Evolutionary conservation across 1,140 invertebrate genomes (phyloP), one percentile per base, ranked within the genome.

Genomic region (Galendromus occidentalis): DNA sequence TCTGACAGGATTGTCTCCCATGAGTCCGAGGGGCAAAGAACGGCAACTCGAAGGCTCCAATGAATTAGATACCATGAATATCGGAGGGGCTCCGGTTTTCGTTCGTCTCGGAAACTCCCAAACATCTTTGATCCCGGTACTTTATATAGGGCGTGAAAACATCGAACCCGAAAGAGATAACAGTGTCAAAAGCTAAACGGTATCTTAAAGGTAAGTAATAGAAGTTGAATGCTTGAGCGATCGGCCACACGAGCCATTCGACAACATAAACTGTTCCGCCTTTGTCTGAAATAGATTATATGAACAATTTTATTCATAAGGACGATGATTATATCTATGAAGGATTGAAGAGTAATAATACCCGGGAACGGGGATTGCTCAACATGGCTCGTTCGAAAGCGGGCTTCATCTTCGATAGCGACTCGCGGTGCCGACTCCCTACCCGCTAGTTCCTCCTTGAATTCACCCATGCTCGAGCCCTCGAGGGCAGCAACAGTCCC

Each of bases 121-220:
- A 6, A 39, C 14, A 2, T 2, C 51, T 17, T 33, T 59, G 51
- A 33, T 59, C 51, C 12, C 51, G 51, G 65, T 89, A 82, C 75
- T 87, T 90, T n/a, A 94, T 84, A 75, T 88, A 83, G 28, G 89
- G 91, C n/a, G 87, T 90, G 73, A 91, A 93, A 45, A 88, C 76
- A 75, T 95, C 90, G 78, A 91, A 93, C 9, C 87, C 85, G 72
- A 94, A 78, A 28, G 88, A 91, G 73, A 94, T 85, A 7, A 82
- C 82, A 75, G 88, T 94, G 73, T 94, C 91, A 76, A 91, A 94
- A 12, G 93, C 77, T 22, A 94, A 87, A 72, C 91, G 79, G 74
- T 84, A 95, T 71, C 79, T 82, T 4, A 83, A 84, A 20, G 89
- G 87, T 68, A 95, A 74, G 71, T 87, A 83, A 74, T 86, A 90